These are phyloP conservation scores for Perodicticus potto DNA, from an alignment of 2,797 vertebrate genomes.

Conservation along the genomic window DNA sequence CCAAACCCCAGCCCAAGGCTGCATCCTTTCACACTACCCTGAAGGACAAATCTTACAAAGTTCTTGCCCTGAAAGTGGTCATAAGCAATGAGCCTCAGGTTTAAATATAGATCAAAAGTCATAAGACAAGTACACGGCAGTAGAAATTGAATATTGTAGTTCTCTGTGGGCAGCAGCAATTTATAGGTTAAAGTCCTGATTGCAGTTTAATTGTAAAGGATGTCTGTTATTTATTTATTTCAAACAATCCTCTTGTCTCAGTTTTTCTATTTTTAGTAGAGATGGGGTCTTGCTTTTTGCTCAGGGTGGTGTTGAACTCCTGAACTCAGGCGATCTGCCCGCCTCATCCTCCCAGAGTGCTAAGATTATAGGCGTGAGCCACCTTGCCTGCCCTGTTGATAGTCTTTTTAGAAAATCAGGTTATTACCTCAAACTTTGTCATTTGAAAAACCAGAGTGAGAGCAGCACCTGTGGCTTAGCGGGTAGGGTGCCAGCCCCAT, in stretches of 20 bases:
- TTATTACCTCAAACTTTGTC: constrained; percentile 21
- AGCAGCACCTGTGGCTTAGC: too few relatives aligned
- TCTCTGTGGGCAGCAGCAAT: not conserved
- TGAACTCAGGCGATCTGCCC: too few relatives aligned
- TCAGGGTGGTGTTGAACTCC: too few relatives aligned
- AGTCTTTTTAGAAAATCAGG: not conserved
- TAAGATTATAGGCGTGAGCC: too few relatives aligned
- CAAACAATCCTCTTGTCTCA: too few relatives aligned
- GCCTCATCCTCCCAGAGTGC: too few relatives aligned
- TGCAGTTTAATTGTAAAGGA: constrained; percentile 34
- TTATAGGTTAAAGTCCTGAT: not conserved
- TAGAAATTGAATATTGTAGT: not conserved
- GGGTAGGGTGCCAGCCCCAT: too few relatives aligned
- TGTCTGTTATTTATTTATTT: constrained; percentile 16
- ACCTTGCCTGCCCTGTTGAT: too few relatives aligned
- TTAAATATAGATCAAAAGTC: not conserved
- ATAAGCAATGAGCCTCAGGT: not conserved
- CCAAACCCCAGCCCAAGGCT: not conserved
- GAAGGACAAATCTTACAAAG: constrained; percentile 1
- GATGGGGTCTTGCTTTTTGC: too few relatives aligned
- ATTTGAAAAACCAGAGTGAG: constrained; percentile 54
- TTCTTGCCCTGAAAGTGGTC: not conserved
- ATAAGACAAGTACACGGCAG: not conserved
- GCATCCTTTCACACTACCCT: not conserved
- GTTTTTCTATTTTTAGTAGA: too few relatives aligned